Evolutionary conservation across 2,113 vertebrate species (phyloP), one percentile per base, ranked within the genome.

Genomic region (Orientallactaga bullata): DNA sequence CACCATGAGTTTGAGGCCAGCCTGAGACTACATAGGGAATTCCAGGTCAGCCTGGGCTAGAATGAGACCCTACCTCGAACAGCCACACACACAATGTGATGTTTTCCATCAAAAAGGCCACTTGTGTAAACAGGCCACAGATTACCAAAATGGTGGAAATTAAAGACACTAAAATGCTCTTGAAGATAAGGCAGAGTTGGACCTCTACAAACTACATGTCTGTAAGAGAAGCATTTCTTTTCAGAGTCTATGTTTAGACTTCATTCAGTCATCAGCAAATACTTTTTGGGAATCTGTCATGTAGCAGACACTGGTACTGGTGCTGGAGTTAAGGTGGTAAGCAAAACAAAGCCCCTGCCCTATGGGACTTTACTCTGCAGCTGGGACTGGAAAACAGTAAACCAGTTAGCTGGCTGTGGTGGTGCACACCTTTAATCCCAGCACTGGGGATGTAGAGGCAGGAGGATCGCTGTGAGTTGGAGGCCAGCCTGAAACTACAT

Each of bases 191-290:
- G 17, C 39, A 73, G 55, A 82, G 28, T 26, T 91, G 77, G 80
- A 86, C 28, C 18, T 86, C 69, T 82, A 58, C 5, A 72, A 42
- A 58, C 17, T 12, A 37, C 6, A 61, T 24, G 7, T 74, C 21
- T 32, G 58, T 79, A 79, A 86, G n/a, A 80, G 9, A 79, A 30
- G 61, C 18, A 51, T 73, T 90, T 71, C 26, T 76, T 81, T 94
- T 84, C 61, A 76, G 84, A 63, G 21, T 84, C 37, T 71, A 35
- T 30, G 47, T 88, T 89, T n/a, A 91, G 80, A 55, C 61, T 51
- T 84, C 8, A 66, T 69, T 92, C n/a, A 87, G 32, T 66, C 69
- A 78, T 79, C n/a, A 72, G 58, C 61, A 74, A 37, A 26, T 74
- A 74, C 9, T 78, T 72, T 63, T 65, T 60, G 30, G 65, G 39